phyloP scores from a whole-genome alignment of 2,797 vertebrate species.

The Loris lydekkerianus region DNA sequence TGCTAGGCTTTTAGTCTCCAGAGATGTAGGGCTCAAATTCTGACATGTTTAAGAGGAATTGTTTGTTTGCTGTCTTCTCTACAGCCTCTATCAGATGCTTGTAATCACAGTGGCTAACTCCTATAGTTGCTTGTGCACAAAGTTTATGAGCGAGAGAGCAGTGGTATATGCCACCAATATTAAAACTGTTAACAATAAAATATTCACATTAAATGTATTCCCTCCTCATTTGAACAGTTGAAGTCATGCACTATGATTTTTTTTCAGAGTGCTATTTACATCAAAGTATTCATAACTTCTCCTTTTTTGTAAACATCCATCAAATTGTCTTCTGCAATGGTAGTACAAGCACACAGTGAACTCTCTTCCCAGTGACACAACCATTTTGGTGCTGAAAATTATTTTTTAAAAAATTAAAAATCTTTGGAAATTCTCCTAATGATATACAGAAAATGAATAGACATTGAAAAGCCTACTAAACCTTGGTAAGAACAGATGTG shows the following conservation, averaged over 20 bases:
- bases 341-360: no score
- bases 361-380: background rate
- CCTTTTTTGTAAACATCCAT: background rate
- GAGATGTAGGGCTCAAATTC: background rate
- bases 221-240: background rate
- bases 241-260: background rate
- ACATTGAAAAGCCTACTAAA: background rate
- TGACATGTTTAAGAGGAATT: background rate
- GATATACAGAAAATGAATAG: background rate
- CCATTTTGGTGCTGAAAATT: background rate
- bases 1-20: conserved; percentile 11
- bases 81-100: background rate
- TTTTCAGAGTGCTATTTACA: background rate
- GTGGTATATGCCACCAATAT: background rate
- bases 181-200: background rate
- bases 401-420: background rate
- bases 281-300: background rate
- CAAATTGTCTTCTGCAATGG: background rate
- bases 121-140: background rate
- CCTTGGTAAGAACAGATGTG: background rate
- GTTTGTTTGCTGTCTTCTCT: conserved; percentile 1
- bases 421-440: background rate
- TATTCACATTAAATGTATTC: background rate
- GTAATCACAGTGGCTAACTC: background rate
- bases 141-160: background rate